Evolutionary conservation across 2,113 vertebrate species (phyloP).

Genomic region (Patagioenas fasciata): DNA sequence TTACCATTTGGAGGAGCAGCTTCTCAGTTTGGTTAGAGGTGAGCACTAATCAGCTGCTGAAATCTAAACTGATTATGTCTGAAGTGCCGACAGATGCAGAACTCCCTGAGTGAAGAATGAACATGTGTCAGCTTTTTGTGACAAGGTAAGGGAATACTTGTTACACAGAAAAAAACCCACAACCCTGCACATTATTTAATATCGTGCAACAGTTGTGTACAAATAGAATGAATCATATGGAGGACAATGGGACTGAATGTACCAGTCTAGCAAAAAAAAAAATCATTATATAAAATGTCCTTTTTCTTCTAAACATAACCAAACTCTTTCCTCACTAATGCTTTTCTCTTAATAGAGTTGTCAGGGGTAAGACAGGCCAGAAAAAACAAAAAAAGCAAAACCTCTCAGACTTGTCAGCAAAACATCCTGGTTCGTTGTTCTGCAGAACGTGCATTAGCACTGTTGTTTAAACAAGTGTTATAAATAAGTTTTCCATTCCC

Average conservation of each 20-base stretch:
- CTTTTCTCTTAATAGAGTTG: neutral
- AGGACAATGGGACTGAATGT: neutral
- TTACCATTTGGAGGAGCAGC: slow-evolving; percentile 62
- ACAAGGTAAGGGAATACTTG: slow-evolving; percentile 52
- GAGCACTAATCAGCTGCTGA: slow-evolving; percentile 74
- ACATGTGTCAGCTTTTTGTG: slow-evolving; percentile 60
- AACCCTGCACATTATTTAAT: neutral
- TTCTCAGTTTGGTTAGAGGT: slow-evolving; percentile 70
- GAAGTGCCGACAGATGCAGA: slow-evolving; percentile 76
- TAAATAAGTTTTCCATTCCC: neutral
- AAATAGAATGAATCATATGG: slow-evolving; percentile 26
- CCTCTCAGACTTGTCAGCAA: neutral
- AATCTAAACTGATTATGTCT: slow-evolving; percentile 80
- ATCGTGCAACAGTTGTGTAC: neutral
- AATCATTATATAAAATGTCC: neutral
- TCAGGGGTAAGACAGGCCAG: neutral
- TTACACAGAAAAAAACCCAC: neutral
- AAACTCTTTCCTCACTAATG: neutral
- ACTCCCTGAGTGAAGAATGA: slow-evolving; percentile 57
- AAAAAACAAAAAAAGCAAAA: neutral
- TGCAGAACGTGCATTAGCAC: neutral
- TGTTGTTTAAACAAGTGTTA: neutral
- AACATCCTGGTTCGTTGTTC: neutral
- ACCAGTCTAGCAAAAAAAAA: slow-evolving; percentile 1
- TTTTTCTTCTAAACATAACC: neutral